Evolutionary conservation across 2,888 invertebrate species (phyloP).

Genomic region (Alentia gelatinosa): DNA sequence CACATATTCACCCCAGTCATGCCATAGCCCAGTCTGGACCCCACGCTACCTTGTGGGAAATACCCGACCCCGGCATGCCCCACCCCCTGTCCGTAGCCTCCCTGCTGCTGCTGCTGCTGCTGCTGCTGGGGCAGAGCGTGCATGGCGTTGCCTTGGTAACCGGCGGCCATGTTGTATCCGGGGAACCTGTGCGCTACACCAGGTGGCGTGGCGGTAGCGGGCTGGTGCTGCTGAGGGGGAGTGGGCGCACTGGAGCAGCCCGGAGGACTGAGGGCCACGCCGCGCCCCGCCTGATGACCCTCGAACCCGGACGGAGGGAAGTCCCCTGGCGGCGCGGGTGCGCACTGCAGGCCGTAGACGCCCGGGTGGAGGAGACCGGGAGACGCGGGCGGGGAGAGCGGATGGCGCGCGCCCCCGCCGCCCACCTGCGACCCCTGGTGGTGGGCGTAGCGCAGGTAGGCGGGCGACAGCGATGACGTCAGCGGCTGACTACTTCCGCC

Average conservation of each 20-base stretch:
- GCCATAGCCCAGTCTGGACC: neutral
- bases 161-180: slow-evolving; percentile 43
- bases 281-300: neutral
- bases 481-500: neutral
- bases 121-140: neutral
- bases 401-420: neutral
- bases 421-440: neutral
- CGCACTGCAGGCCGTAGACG: slow-evolving; percentile 2
- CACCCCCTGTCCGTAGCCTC: neutral
- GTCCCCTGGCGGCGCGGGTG: neutral
- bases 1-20: neutral
- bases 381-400: slow-evolving; percentile 30
- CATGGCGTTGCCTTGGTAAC: slow-evolving; percentile 45
- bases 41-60: neutral
- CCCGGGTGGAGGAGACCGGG: neutral
- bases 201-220: slow-evolving; percentile 47
- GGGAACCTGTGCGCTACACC: slow-evolving; percentile 17
- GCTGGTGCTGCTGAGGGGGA: neutral
- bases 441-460: neutral
- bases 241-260: neutral
- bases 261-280: neutral
- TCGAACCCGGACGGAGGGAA: slow-evolving; percentile 30
- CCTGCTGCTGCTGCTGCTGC: slow-evolving; percentile 7
- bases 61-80: neutral
- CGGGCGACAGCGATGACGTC: neutral